Evolutionary conservation across 2,888 invertebrate species (phyloP), one percentile per base, ranked within the genome.

Genomic region (Diloba caeruleocephala): DNA sequence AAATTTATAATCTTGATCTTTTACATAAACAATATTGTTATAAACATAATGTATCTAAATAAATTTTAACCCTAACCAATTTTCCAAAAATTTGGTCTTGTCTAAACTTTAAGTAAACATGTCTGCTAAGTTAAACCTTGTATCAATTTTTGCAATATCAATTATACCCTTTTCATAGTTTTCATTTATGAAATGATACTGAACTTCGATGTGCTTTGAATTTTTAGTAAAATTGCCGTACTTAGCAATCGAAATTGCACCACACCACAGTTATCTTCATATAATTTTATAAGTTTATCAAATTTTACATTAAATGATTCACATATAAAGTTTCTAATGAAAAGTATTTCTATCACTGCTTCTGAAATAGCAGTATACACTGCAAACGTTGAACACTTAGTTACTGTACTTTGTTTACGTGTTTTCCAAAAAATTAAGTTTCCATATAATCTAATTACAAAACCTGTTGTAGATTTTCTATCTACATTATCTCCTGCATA

Each of bases 351-450:
- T 8, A 48, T 43, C n/a, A 54, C 54, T 2, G 43, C 38, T 5
- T 54, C 54, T 12, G 32, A 25, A 15, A n/a, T 9, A 13, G 21
- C 7, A 36, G 23, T 21, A 12, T 21, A 23, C 14, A 38, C 37
- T 23, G 15, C 29, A 25, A 46, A 38, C 7, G 31, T 14, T 7
- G 21, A 29, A 1, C 14, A 23, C 9, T 45, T 37, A 10, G 45
- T 45, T 31, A 45, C 21, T 29, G 9, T 34, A 28, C 12, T 34
- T 13, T 34, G 44, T 73, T 82, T 82, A 15, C 12, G 36, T 31
- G 78, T 59, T 74, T 81, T 82, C 79, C 79, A 83, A 62, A 50
- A 73, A 34, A 81, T 60, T 15, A 64, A 33, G 45, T 81, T 82
- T 29, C 73, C 74, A 73, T 58, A 82, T 3, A 83, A 50, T 78